Percentiles rank a stretch among this genome's conserved stretches.
These are phyloP conservation scores for Coreius guichenoti DNA, from an alignment of 2,797 vertebrate genomes.

Conservation along the genomic window DNA sequence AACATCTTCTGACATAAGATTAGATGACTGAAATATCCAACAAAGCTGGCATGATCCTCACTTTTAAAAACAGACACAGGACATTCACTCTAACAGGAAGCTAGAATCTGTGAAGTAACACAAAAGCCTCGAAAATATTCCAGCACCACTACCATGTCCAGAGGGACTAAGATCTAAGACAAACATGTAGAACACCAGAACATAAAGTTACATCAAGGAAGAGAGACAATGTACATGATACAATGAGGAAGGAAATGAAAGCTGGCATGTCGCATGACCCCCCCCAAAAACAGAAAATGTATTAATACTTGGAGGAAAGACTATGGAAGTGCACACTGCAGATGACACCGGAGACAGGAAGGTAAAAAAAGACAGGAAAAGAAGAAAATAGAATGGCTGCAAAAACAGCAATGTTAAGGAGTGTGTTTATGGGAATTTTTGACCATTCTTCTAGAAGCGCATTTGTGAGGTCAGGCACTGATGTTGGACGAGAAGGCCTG, in stretches of 20 bases:
- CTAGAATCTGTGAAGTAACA: constrained; percentile 47
- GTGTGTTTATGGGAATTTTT: no score
- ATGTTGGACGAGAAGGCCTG: no score
- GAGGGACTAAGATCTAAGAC: constrained; percentile 62
- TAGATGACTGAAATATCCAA: constrained; percentile 30
- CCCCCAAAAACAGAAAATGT: constrained; percentile 23
- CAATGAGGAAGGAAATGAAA: constrained; percentile 63
- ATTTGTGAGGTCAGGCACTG: no score
- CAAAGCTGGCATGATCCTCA: constrained; percentile 15
- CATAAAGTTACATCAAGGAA: constrained; percentile 6
- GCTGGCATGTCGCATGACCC: constrained; percentile 50
- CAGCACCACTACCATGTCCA: constrained; percentile 51
- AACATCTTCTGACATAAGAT: constrained; percentile 36
- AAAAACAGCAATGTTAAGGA: constrained; percentile 46
- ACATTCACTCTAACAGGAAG: constrained; percentile 47
- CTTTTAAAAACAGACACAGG: constrained; percentile 40
- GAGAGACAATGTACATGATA: constrained; percentile 42
- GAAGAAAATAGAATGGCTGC: constrained; percentile 51
- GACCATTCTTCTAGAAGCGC: no score
- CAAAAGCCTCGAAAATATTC: constrained; percentile 34
- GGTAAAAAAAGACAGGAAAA: constrained; percentile 32
- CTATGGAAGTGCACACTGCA: constrained; percentile 25
- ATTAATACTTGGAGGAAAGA: constrained; percentile 45
- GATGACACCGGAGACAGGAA: constrained; percentile 40
- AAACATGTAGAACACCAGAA: constrained; percentile 39